phyloP scores from a whole-genome alignment of 2,888 invertebrate species.

The Notodonta ziczac region DNA sequence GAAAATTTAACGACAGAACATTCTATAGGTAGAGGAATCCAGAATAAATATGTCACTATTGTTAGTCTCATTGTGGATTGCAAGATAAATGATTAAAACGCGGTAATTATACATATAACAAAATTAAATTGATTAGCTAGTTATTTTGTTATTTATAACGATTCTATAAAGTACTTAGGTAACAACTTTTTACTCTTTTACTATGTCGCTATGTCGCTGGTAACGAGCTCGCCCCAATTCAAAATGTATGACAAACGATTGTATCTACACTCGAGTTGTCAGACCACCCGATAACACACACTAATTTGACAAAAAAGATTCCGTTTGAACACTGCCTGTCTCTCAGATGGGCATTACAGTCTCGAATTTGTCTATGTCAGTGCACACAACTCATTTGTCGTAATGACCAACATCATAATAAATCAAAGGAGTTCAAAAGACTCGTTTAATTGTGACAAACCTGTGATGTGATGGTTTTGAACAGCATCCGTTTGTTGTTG shows the following conservation, averaged over 20 bases:
- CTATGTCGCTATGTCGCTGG: conserved; percentile 13
- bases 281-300: conserved; percentile 50
- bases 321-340: conserved; percentile 43
- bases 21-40: too few species aligned
- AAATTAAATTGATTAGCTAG: too few species aligned
- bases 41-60: too few species aligned
- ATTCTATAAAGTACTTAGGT: conserved; percentile 12
- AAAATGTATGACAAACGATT: conserved; percentile 30
- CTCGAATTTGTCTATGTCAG: conserved; percentile 56
- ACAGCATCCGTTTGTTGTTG: conserved; percentile 71
- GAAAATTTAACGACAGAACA: too few species aligned
- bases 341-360: conserved; percentile 47
- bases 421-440: conserved; percentile 56
- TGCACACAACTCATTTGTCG: conserved; percentile 52
- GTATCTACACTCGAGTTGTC: conserved; percentile 49
- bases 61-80: too few species aligned
- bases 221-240: conserved; percentile 40
- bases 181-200: conserved; percentile 23
- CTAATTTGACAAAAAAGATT: conserved; percentile 58
- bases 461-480: conserved; percentile 46
- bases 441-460: conserved; percentile 54
- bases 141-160: background rate
- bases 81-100: too few species aligned
- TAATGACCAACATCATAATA: conserved; percentile 53
- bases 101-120: too few species aligned